phyloP scores from a whole-genome alignment of 2,113 vertebrate species.

The Boleophthalmus pectinirostris region DNA sequence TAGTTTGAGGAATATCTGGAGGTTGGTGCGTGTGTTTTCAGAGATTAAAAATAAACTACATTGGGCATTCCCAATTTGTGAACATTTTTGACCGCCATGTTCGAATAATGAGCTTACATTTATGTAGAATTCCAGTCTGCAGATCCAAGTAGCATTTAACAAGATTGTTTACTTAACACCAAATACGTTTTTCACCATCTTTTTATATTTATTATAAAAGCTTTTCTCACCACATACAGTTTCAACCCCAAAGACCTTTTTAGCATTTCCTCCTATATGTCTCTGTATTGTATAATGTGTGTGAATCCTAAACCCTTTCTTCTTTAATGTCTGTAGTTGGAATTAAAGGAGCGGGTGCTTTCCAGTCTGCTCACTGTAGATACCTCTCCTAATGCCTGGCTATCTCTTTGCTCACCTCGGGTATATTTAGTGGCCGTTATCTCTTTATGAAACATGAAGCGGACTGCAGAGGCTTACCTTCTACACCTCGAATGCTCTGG shows the following conservation, averaged over 20 bases:
- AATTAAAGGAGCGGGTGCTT: conserved; percentile 44
- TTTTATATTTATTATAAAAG: neutral
- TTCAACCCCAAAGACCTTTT: conserved; percentile 4
- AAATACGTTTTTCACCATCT: neutral
- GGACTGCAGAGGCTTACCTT: conserved; percentile 49
- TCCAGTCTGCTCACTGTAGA: conserved; percentile 39
- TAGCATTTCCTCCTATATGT: neutral
- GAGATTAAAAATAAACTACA: neutral
- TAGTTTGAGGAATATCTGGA: no score
- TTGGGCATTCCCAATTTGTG: neutral
- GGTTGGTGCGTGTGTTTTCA: neutral
- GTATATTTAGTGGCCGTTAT: conserved; percentile 61
- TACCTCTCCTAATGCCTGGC: conserved; percentile 50
- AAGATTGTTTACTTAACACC: neutral
- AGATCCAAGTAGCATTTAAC: neutral
- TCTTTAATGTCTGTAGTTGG: conserved; percentile 29
- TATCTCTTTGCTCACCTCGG: conserved; percentile 46
- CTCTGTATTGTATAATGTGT: conserved; percentile 28
- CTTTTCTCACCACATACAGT: neutral
- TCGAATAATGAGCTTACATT: neutral
- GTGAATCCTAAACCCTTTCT: conserved; percentile 11
- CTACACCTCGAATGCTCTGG: conserved; percentile 53
- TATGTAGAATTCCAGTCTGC: neutral
- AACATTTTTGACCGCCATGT: neutral
- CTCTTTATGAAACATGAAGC: conserved; percentile 64